Conservation (phyloP, 2,888 invertebrate species). For the Cartodere bifasciata region DNA sequence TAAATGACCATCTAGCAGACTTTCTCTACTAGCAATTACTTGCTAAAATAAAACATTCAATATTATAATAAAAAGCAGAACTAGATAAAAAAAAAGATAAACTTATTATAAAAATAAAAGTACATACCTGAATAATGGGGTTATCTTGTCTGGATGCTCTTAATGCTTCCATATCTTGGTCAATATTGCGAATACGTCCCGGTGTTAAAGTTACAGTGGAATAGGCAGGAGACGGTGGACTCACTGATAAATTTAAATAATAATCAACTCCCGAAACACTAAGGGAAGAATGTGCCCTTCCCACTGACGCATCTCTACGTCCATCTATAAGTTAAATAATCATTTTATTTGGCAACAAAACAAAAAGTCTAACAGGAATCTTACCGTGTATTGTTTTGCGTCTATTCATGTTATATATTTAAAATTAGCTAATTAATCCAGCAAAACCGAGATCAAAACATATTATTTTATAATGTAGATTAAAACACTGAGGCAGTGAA, state of each 20-base stretch:
- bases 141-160: conserved; percentile 73
- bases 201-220: conserved; percentile 59
- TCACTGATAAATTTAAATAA: conserved; percentile 30
- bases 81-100: background rate
- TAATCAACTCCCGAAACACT: conserved; percentile 34
- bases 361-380: too few relatives aligned
- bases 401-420: too few relatives aligned
- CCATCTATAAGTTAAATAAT: too few relatives aligned
- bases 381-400: too few relatives aligned
- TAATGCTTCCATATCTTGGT: conserved; percentile 74
- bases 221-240: conserved; percentile 41
- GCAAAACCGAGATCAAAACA: too few relatives aligned
- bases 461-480: too few relatives aligned
- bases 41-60: conserved; percentile 38
- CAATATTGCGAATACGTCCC: conserved; percentile 62
- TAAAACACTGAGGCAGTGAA: too few relatives aligned
- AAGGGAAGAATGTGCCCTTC: conserved; percentile 31
- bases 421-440: too few relatives aligned
- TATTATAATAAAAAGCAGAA: background rate
- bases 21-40: conserved; percentile 69
- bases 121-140: conserved; percentile 63
- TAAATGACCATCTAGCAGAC: conserved; percentile 57
- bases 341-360: too few relatives aligned
- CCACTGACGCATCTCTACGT: too few relatives aligned
- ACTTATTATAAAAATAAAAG: conserved; percentile 1